phyloP scores from a whole-genome alignment of 2,113 vertebrate genomes.

The Syngnathoides biaculeatus region DNA sequence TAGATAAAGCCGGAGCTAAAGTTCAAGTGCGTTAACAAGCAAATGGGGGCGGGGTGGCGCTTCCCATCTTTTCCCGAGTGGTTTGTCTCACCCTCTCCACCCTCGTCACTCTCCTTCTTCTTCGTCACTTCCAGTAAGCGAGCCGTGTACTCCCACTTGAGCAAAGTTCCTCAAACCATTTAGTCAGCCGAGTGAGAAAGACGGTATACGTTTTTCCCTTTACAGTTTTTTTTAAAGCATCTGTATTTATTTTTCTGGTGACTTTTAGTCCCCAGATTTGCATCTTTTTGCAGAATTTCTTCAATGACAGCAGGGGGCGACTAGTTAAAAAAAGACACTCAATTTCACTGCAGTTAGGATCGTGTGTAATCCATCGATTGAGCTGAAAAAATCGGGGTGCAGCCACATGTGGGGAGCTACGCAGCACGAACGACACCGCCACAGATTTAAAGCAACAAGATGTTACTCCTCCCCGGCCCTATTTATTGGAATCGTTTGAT shows the following conservation, averaged over 20 bases:
- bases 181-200: slow-evolving; percentile 37
- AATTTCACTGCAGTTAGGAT: neutral
- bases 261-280: no score
- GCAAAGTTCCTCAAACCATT: slow-evolving; percentile 41
- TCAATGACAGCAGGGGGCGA: neutral
- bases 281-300: no score
- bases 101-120: slow-evolving; percentile 9
- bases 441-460: no score
- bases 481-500: neutral
- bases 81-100: neutral
- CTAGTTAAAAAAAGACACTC: neutral
- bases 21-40: slow-evolving; percentile 44
- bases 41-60: slow-evolving; percentile 1
- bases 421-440: no score
- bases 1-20: slow-evolving; percentile 27
- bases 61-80: slow-evolving; percentile 14
- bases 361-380: neutral
- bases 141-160: slow-evolving; percentile 29
- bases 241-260: neutral
- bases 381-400: neutral
- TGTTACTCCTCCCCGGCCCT: no score
- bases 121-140: slow-evolving; percentile 44
- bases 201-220: neutral
- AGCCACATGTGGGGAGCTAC: neutral
- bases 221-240: neutral